Evolutionary conservation across 2,113 vertebrate genomes (phyloP).

Genomic region (Hippotragus niger): DNA sequence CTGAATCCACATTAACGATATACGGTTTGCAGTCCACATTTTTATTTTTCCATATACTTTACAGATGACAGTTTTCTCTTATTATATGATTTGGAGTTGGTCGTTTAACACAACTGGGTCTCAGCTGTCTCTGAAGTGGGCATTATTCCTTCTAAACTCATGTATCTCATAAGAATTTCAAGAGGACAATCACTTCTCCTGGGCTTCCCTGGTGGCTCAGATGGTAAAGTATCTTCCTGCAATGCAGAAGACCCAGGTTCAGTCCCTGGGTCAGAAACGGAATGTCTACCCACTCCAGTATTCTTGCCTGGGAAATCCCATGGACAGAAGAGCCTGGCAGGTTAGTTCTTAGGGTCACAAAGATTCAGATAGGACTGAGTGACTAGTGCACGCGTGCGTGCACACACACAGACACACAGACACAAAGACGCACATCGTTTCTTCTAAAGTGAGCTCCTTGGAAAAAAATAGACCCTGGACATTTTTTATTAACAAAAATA

Average conservation of each 20-base stretch:
- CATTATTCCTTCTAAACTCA: not conserved
- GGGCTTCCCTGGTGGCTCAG: not conserved
- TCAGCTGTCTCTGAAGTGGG: not conserved
- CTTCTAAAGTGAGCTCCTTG: not conserved
- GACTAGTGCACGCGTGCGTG: rapidly evolving
- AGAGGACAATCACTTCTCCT: not conserved
- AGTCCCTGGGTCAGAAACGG: not conserved
- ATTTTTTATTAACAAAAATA: conserved; percentile 15
- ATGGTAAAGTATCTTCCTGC: not conserved
- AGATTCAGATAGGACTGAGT: not conserved
- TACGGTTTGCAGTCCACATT: not conserved
- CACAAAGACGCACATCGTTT: not conserved
- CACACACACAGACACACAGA: not conserved
- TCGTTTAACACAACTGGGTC: not conserved
- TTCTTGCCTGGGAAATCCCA: not conserved
- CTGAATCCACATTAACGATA: not conserved
- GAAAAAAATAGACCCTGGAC: not conserved
- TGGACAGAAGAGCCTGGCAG: not conserved
- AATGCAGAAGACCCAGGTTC: not conserved
- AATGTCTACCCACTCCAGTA: not conserved
- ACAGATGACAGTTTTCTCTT: not conserved
- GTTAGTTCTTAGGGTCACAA: not conserved
- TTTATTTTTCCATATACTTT: not conserved
- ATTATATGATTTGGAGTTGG: not conserved
- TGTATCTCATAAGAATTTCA: not conserved